A percentile compares a stretch with the other conserved stretches of the same genome.
phyloP scores from a whole-genome alignment of 2,797 vertebrate species.

The Loris lydekkerianus region DNA sequence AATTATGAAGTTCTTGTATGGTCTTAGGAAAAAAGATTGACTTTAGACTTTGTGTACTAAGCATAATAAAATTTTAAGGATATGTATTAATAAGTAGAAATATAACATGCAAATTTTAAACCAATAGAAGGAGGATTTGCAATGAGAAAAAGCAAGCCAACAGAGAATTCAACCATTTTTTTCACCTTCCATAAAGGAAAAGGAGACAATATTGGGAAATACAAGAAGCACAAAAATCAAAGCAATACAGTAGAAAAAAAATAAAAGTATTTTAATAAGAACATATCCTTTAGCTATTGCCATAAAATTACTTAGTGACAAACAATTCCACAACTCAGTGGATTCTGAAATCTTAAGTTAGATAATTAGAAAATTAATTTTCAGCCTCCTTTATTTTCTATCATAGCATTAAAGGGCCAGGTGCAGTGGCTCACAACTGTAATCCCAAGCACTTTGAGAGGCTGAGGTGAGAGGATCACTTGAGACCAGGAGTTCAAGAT shows the following conservation, averaged over 20 bases:
- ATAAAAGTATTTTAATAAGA: not conserved
- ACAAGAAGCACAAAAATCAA: slow-evolving; percentile 2
- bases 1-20: not conserved
- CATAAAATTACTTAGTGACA: slow-evolving; percentile 20
- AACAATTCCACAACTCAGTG: not conserved
- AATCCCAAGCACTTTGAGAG: too few relatives aligned
- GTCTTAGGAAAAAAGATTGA: not conserved
- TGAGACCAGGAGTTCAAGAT: not conserved
- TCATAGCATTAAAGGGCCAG: not conserved
- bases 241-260: not conserved
- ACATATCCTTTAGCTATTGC: not conserved
- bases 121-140: not conserved
- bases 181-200: not conserved
- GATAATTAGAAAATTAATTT: slow-evolving; percentile 20
- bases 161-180: not conserved
- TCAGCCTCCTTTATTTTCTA: slow-evolving; percentile 8
- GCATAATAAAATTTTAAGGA: not conserved
- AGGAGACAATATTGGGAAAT: not conserved
- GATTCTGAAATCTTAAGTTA: slow-evolving; percentile 31
- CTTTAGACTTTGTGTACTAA: slow-evolving; percentile 26
- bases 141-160: not conserved
- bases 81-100: slow-evolving; percentile 7
- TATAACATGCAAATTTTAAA: not conserved
- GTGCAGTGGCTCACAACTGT: too few relatives aligned
- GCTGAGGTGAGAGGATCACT: not conserved